phyloP scores from a whole-genome alignment of 2,888 invertebrate species.

The Lypha dubia region DNA sequence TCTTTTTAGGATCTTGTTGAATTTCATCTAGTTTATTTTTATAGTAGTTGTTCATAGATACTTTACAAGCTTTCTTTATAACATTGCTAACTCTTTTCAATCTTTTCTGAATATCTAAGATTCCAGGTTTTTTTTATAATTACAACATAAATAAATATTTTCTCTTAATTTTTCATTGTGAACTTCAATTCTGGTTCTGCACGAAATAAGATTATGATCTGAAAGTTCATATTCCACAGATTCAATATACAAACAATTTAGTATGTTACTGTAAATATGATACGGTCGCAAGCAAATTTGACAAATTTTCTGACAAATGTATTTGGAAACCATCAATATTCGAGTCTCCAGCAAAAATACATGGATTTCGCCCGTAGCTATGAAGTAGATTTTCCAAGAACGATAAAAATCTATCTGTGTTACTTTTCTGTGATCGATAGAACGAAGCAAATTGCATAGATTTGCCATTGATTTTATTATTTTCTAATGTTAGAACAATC shows the following conservation, averaged over 20 bases:
- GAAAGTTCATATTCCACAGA: background rate
- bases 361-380: background rate
- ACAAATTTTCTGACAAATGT: background rate
- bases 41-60: too few relatives aligned
- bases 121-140: too few relatives aligned
- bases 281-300: background rate
- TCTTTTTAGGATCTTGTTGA: too few relatives aligned
- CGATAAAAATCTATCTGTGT: background rate
- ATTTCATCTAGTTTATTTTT: too few relatives aligned
- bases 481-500: too few relatives aligned
- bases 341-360: background rate
- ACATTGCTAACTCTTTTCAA: too few relatives aligned
- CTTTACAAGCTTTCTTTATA: too few relatives aligned
- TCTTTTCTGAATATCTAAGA: too few relatives aligned
- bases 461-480: too few relatives aligned
- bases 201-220: slow-evolving; percentile 5
- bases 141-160: background rate
- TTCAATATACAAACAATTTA: background rate
- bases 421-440: slow-evolving; percentile 14
- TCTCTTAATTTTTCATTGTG: background rate
- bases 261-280: slow-evolving; percentile 4
- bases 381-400: background rate
- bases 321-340: background rate
- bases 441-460: too few relatives aligned
- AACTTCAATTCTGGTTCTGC: background rate